phyloP scores from a whole-genome alignment of 1,140 invertebrate species.

The Listronotus bonariensis region DNA sequence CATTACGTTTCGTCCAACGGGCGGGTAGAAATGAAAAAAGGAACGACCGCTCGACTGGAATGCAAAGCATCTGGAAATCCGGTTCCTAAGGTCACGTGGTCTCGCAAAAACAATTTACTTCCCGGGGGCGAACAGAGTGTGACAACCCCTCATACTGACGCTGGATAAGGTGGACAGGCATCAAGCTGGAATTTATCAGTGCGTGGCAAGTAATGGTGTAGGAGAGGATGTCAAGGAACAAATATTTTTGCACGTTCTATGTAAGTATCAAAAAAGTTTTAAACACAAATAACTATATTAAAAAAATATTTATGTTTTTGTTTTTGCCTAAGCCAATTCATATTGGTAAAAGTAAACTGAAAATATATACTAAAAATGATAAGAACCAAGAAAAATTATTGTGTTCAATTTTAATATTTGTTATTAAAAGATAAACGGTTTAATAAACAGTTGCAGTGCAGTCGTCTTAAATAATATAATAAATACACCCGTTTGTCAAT shows the following conservation, averaged over 20 bases:
- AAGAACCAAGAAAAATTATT: no score
- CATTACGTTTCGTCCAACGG: conserved; percentile 63
- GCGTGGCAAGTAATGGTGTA: conserved; percentile 67
- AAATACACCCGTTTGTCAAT: no score
- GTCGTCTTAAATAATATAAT: no score
- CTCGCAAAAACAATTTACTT: conserved; percentile 66
- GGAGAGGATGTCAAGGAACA: conserved; percentile 63
- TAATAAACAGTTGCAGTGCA: no score
- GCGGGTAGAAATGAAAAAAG: conserved; percentile 67
- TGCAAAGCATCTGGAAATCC: conserved; percentile 70
- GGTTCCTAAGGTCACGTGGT: conserved; percentile 69
- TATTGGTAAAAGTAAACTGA: no score
- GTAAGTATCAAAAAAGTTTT: no score
- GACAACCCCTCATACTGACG: conserved; percentile 57
- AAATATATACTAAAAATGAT: no score
- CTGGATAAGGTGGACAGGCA: conserved; percentile 62
- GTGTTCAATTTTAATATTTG: no score
- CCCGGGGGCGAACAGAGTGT: conserved; percentile 61
- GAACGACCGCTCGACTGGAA: conserved; percentile 65
- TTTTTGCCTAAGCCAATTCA: no score
- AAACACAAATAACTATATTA: no score
- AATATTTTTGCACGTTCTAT: conserved; percentile 64
- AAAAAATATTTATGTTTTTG: no score
- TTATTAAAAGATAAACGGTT: no score
- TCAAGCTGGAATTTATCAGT: conserved; percentile 67